Evolutionary conservation across 1,140 invertebrate genomes (phyloP).

Genomic region (Drosophila simulans): DNA sequence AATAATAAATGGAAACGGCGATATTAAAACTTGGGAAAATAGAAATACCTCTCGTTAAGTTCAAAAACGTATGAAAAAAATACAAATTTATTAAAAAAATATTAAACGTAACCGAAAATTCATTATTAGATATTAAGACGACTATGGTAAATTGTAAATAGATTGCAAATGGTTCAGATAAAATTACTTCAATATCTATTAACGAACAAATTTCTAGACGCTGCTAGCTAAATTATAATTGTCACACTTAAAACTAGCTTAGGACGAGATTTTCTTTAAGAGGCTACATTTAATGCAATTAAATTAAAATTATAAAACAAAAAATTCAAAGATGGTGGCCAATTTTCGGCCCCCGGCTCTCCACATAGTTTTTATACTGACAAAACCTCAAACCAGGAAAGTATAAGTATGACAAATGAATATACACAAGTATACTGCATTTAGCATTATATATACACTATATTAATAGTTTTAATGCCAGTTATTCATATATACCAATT

Average conservation of each 20-base stretch:
- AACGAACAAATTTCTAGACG: constrained; percentile 27
- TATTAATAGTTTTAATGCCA: constrained; percentile 43
- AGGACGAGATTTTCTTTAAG: constrained; percentile 43
- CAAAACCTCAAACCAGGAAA: constrained; percentile 63
- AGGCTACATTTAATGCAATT: constrained; percentile 68
- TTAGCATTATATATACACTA: constrained; percentile 67
- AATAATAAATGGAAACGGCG: constrained; percentile 47
- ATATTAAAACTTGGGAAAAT: constrained; percentile 84
- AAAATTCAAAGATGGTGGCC: constrained; percentile 3
- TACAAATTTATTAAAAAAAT: constrained; percentile 53
- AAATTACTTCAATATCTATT: constrained; percentile 33
- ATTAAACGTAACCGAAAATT: constrained; percentile 36
- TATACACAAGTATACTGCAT: constrained; percentile 81
- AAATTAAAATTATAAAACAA: constrained; percentile 23
- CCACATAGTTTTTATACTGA: constrained; percentile 47
- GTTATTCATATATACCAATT: constrained; percentile 54
- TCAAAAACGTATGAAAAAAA: constrained; percentile 76
- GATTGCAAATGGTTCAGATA: constrained; percentile 24
- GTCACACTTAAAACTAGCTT: constrained; percentile 21
- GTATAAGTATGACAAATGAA: constrained; percentile 48
- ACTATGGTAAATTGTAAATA: constrained; percentile 13
- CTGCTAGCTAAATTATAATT: constrained; percentile 62
- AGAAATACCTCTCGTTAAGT: constrained; percentile 85
- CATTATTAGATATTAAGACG: constrained; percentile 11
- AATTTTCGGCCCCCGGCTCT: constrained; percentile 15